Evolutionary conservation across 2,888 invertebrate genomes (phyloP).

Genomic region (Drosophila kuntzei): DNA sequence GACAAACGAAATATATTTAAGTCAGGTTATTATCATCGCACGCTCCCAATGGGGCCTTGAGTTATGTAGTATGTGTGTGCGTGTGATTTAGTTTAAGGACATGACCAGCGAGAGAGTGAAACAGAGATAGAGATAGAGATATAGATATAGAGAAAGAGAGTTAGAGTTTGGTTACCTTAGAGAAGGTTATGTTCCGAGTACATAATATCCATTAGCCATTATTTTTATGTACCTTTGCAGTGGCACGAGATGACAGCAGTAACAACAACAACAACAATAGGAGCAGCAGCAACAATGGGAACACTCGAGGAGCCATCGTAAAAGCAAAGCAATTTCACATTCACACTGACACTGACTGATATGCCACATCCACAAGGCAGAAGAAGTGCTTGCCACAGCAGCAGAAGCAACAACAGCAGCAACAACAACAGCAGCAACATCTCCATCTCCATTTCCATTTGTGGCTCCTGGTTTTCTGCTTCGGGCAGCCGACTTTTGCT

Average conservation of each 20-base stretch:
- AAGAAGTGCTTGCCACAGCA: slow-evolving; percentile 21
- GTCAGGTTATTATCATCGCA: slow-evolving; percentile 40
- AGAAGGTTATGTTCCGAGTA: slow-evolving; percentile 33
- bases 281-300: not conserved
- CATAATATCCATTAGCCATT: slow-evolving; percentile 74
- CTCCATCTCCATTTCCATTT: slow-evolving; percentile 26
- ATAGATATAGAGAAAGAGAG: not conserved
- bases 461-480: slow-evolving; percentile 37
- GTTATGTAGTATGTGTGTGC: slow-evolving; percentile 16
- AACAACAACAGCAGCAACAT: slow-evolving; percentile 4
- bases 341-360: slow-evolving; percentile 78
- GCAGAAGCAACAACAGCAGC: slow-evolving; percentile 8
- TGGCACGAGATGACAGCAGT: slow-evolving; percentile 42
- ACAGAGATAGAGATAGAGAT: not conserved
- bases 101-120: not conserved
- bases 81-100: slow-evolving; percentile 29
- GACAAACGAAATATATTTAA: slow-evolving; percentile 19
- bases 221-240: slow-evolving; percentile 70
- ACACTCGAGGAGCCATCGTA: slow-evolving; percentile 57
- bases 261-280: slow-evolving; percentile 12
- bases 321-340: slow-evolving; percentile 78
- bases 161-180: slow-evolving; percentile 38
- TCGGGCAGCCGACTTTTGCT: slow-evolving; percentile 34
- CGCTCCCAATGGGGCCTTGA: slow-evolving; percentile 35
- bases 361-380: slow-evolving; percentile 56